Percentiles rank a stretch among this genome's conserved stretches.
These are phyloP conservation scores for Sialis lutaria DNA, from an alignment of 2,888 invertebrate species.

Conservation along the genomic window DNA sequence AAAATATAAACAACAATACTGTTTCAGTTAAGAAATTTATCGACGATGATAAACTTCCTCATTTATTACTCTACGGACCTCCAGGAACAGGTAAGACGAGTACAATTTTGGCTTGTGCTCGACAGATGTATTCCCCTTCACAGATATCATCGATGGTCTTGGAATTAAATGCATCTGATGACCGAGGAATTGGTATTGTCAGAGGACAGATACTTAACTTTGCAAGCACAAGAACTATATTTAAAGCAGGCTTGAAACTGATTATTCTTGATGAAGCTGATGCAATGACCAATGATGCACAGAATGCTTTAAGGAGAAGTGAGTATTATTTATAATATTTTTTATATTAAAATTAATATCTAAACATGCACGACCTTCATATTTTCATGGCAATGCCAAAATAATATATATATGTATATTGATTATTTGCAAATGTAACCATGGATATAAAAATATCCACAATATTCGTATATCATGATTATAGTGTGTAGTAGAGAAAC, in stretches of 20 bases:
- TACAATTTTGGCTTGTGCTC: slow-evolving; percentile 91
- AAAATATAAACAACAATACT: not conserved
- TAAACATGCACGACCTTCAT: too few species aligned
- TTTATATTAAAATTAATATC: too few species aligned
- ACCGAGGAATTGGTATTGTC: slow-evolving; percentile 90
- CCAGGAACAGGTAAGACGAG: slow-evolving; percentile 98
- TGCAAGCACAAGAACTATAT: slow-evolving; percentile 91
- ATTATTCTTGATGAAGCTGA: slow-evolving; percentile 98
- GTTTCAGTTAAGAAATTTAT: slow-evolving; percentile 71
- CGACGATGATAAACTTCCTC: slow-evolving; percentile 80
- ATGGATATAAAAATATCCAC: too few species aligned
- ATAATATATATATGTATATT: too few species aligned
- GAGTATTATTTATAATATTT: slow-evolving; percentile 20
- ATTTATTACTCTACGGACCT: slow-evolving; percentile 93
- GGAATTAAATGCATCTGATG: slow-evolving; percentile 95
- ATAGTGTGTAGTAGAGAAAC: not conserved
- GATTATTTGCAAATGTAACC: too few species aligned
- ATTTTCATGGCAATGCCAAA: too few species aligned
- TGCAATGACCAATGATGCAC: slow-evolving; percentile 99
- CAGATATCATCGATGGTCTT: slow-evolving; percentile 90
- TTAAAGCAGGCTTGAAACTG: slow-evolving; percentile 83
- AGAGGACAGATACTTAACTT: slow-evolving; percentile 88
- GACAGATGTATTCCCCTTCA: slow-evolving; percentile 71
- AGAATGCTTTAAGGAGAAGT: slow-evolving; percentile 92
- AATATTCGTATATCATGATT: too few species aligned